phyloP scores from a whole-genome alignment of 2,888 invertebrate genomes.

The Eilema depressum region DNA sequence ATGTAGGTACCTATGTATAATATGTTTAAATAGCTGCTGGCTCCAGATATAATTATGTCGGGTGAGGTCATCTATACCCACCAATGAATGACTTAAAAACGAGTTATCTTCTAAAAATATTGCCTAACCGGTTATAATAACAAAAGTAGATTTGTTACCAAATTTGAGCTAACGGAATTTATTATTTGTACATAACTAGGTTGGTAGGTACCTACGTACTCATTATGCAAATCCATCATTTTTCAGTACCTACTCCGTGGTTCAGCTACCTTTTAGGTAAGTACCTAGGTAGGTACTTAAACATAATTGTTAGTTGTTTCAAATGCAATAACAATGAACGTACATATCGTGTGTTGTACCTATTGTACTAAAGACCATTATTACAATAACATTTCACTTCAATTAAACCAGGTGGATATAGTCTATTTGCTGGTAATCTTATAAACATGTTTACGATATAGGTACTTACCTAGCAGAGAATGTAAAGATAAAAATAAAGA shows the following conservation, averaged over 20 bases:
- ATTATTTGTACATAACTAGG: background rate
- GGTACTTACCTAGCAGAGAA: no score
- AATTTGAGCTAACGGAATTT: background rate
- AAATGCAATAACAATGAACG: constrained; percentile 39
- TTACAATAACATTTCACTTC: constrained; percentile 17
- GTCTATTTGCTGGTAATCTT: background rate
- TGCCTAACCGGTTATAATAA: background rate
- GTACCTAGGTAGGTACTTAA: no score
- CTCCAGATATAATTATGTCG: background rate
- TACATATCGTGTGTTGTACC: constrained; percentile 31
- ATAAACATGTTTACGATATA: no score
- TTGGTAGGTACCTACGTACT: background rate
- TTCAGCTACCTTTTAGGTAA: no score
- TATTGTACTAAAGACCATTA: constrained; percentile 34
- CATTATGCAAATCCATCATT: no score
- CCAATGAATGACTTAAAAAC: constrained; percentile 6
- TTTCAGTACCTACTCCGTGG: no score
- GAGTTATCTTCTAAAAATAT: background rate
- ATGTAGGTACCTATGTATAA: no score
- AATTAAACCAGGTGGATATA: background rate
- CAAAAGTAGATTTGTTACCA: background rate
- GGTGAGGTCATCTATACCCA: background rate
- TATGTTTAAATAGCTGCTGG: no score
- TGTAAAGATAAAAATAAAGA: no score
- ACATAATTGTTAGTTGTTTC: constrained; percentile 11